Evolutionary conservation across 2,113 vertebrate species (phyloP).

Genomic region (Pampusana beccarii): DNA sequence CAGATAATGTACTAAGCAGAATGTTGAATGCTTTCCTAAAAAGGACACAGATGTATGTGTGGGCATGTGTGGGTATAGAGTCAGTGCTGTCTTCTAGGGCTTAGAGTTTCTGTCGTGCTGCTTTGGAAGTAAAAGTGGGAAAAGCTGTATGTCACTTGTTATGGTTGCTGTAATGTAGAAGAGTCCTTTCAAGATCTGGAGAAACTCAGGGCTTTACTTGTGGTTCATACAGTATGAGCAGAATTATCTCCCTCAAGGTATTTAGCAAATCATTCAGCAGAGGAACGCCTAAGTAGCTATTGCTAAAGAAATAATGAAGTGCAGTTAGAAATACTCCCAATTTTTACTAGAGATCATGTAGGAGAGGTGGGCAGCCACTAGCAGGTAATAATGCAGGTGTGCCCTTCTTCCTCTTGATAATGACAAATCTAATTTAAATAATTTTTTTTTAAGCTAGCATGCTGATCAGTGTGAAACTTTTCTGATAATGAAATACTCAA

Average conservation of each 20-base stretch:
- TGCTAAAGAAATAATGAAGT: not conserved
- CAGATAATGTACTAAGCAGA: not conserved
- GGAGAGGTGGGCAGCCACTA: not conserved
- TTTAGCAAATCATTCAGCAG: not conserved
- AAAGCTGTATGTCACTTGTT: not conserved
- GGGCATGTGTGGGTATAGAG: not conserved
- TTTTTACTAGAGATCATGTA: not conserved
- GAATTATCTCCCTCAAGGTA: not conserved
- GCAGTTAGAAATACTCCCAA: not conserved
- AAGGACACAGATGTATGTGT: too few species aligned
- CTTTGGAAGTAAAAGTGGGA: not conserved
- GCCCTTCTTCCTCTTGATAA: not conserved
- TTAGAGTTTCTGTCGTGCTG: not conserved
- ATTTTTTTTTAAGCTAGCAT: not conserved
- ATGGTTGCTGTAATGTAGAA: not conserved
- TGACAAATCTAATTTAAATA: not conserved
- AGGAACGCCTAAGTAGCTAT: not conserved
- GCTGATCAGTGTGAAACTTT: not conserved
- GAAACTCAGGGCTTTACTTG: not conserved
- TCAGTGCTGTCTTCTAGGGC: not conserved
- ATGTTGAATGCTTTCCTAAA: not conserved
- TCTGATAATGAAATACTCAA: not conserved
- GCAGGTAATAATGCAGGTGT: not conserved
- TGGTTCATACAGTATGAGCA: not conserved
- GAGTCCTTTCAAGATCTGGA: not conserved